These are phyloP conservation scores for Hippocampus barbouri DNA, from an alignment of 2,113 vertebrate species.

Conservation along the genomic window DNA sequence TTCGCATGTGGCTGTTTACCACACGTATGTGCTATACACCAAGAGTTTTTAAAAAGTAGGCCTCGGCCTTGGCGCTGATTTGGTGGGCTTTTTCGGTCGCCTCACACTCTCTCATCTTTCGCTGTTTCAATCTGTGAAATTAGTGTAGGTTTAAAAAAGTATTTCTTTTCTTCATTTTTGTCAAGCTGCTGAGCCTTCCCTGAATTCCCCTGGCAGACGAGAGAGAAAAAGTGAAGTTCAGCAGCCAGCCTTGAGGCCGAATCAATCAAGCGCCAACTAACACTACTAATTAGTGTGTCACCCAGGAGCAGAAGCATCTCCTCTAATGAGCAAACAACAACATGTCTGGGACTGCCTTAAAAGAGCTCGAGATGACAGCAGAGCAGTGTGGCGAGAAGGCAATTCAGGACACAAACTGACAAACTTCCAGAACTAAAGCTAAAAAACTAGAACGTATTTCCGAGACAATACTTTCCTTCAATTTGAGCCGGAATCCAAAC, in stretches of 20 bases:
- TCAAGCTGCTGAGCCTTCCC: neutral
- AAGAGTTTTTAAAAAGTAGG: no score
- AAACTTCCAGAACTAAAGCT: neutral
- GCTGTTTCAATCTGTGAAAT: neutral
- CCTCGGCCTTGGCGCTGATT: neutral
- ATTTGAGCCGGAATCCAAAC: neutral
- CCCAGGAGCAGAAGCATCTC: slow-evolving; percentile 21
- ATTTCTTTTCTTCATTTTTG: neutral
- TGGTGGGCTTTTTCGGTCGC: neutral
- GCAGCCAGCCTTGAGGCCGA: neutral
- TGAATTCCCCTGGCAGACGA: neutral
- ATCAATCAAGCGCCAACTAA: neutral
- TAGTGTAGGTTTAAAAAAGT: neutral
- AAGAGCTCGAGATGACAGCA: slow-evolving; percentile 22
- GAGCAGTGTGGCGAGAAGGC: slow-evolving; percentile 11
- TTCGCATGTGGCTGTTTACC: neutral
- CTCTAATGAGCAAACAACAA: slow-evolving; percentile 25
- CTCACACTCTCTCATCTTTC: neutral
- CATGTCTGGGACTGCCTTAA: slow-evolving; percentile 18
- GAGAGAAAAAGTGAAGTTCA: neutral
- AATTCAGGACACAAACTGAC: slow-evolving; percentile 28
- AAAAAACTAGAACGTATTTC: neutral
- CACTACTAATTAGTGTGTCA: slow-evolving; percentile 12
- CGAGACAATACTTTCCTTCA: neutral
- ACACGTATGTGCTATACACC: neutral